Evolutionary conservation across 2,888 invertebrate species (phyloP), one percentile per base, ranked within the genome.

Genomic region (Amiota mariae): DNA sequence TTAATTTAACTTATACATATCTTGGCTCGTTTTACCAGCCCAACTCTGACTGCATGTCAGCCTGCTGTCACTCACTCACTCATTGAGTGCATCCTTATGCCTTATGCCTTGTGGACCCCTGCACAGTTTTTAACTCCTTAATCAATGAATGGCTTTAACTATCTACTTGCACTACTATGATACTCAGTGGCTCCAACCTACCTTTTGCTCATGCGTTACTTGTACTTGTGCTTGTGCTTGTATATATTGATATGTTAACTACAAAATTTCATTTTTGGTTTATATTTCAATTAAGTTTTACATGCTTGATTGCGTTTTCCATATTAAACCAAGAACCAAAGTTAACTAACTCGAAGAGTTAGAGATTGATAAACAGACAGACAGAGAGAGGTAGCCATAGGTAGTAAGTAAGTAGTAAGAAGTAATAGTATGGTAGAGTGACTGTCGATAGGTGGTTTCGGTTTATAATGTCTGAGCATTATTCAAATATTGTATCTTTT

Each of bases 1-100:
- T 87, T 87, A 88, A 86, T 87, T 88, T 87, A 84, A 82, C 79
- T 82, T 82, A 82, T n/a, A n/a, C n/a, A n/a, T 81, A 82, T 51
- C 24, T 49, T 68, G 59, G 56, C 36, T 72, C 76, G 71, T 70
- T 48, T 61, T 63, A 46, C 57, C 59, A 8, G 70, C 15, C 49
- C n/a, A 57, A 56, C 71, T 59, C 54, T 67, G 24, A 15, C 75
- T 70, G 64, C 70, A 78, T 76, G 77, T 73, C 72, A 66, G 59
- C 64, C 67, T 15, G 15, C 54, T 51, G 12, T 51, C 54, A n/a
- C n/a, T n/a, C 54, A n/a, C n/a, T n/a, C 54, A n/a, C n/a, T n/a
- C 12, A n/a, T 51, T n/a, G 13, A 51, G 54, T 12, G n/a, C 54
- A 51, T 51, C n/a, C 54, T 51, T 51, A n/a, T 51, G n/a, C 54